Evolutionary conservation across 1,140 invertebrate genomes (phyloP).

Genomic region (Andrena cerasifolii): DNA sequence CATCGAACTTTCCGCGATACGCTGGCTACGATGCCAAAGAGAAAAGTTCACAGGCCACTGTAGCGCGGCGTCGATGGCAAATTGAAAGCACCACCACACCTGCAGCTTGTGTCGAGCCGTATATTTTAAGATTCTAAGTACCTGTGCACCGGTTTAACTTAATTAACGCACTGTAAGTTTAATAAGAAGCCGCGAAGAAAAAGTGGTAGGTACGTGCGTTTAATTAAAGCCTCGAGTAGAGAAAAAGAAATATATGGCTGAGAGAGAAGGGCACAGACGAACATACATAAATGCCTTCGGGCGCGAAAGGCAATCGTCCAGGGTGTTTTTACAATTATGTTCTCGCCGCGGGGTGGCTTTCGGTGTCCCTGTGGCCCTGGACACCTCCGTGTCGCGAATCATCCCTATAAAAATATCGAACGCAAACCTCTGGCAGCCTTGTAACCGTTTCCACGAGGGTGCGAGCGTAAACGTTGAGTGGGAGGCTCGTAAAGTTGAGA

Average conservation of each 20-base stretch:
- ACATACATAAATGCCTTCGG: background rate
- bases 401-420: constrained; percentile 20
- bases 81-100: constrained; percentile 5
- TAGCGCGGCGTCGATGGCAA: background rate
- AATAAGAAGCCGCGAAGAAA: no score
- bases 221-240: background rate
- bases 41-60: background rate
- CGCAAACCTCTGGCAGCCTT: background rate
- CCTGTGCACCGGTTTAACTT: background rate
- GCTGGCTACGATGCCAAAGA: background rate
- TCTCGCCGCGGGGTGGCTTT: background rate
- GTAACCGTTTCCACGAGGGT: constrained; percentile 1
- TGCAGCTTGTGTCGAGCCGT: background rate
- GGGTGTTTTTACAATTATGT: background rate
- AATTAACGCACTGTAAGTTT: background rate
- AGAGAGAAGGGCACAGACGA: no score
- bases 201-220: no score
- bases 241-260: background rate
- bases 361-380: no score
- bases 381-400: background rate
- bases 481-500: constrained; percentile 41
- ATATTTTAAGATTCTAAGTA: background rate
- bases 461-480: constrained; percentile 16
- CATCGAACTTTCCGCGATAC: background rate
- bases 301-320: background rate